Percentiles rank a stretch among this genome's conserved stretches.
Conservation (phyloP, 2,797 vertebrate genomes). For the Podarcis siculus region DNA sequence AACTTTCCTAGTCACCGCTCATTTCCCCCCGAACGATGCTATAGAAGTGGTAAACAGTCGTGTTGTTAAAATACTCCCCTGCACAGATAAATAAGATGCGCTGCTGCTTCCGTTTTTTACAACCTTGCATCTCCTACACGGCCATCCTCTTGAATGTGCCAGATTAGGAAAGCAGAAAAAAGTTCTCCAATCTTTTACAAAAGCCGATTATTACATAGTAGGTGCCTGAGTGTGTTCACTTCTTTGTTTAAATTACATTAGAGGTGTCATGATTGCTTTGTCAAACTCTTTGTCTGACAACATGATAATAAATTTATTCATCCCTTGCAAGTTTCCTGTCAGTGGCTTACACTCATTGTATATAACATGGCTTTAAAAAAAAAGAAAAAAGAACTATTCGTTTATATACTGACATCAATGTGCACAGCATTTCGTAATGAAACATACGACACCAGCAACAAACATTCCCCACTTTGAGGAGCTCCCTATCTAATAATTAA, state of each 20-base stretch:
- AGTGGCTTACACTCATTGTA: background rate
- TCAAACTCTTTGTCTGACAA: background rate
- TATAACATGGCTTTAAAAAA: background rate
- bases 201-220: background rate
- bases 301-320: conserved; percentile 5
- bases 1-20: background rate
- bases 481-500: background rate
- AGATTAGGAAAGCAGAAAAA: background rate
- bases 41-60: background rate
- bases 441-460: background rate
- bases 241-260: background rate
- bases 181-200: background rate
- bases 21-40: background rate
- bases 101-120: too few relatives aligned
- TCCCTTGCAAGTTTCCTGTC: conserved; percentile 1
- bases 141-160: background rate
- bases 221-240: background rate
- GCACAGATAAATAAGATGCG: background rate
- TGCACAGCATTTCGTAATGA: background rate
- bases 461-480: background rate
- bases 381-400: background rate
- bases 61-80: background rate
- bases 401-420: background rate
- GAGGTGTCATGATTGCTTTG: background rate
- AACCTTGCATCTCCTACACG: background rate